Percentiles rank a stretch among this genome's conserved stretches.
phyloP scores from a whole-genome alignment of 1,140 invertebrate genomes.

The Sinella curviseta region DNA sequence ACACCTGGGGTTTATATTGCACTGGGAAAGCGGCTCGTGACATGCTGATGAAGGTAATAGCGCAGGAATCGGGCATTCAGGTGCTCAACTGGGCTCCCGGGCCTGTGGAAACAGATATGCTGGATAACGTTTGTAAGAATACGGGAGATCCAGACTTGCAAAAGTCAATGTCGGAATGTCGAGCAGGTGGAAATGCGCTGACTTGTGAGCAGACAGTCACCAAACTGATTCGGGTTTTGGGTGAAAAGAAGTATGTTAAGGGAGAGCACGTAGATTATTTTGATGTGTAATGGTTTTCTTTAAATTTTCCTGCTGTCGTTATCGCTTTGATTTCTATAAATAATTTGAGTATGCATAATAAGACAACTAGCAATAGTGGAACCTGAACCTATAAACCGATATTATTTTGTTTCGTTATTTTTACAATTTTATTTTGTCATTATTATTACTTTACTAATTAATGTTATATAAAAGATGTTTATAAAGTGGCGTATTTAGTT shows the following conservation, averaged over 20 bases:
- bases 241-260: conserved; percentile 71
- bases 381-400: too few species aligned
- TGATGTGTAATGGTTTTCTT: neutral
- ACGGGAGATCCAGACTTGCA: conserved; percentile 63
- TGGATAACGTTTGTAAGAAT: conserved; percentile 64
- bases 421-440: too few species aligned
- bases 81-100: conserved; percentile 92
- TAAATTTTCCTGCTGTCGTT: neutral
- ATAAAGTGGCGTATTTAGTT: too few species aligned
- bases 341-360: too few species aligned
- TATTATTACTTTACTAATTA: too few species aligned
- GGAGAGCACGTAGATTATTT: conserved; percentile 82
- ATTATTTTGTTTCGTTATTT: too few species aligned
- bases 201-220: conserved; percentile 72
- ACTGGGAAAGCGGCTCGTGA: conserved; percentile 87
- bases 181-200: conserved; percentile 65
- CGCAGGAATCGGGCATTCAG: conserved; percentile 72
- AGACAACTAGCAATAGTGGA: too few species aligned
- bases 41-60: conserved; percentile 84
- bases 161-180: conserved; percentile 64
- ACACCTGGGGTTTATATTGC: conserved; percentile 70
- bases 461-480: too few species aligned
- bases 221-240: conserved; percentile 71
- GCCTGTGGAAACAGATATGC: conserved; percentile 89
- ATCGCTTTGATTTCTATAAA: too few species aligned